Base-by-base conservation (phyloP, 2,888 invertebrate species). In the Trimorus sp. region DNA sequence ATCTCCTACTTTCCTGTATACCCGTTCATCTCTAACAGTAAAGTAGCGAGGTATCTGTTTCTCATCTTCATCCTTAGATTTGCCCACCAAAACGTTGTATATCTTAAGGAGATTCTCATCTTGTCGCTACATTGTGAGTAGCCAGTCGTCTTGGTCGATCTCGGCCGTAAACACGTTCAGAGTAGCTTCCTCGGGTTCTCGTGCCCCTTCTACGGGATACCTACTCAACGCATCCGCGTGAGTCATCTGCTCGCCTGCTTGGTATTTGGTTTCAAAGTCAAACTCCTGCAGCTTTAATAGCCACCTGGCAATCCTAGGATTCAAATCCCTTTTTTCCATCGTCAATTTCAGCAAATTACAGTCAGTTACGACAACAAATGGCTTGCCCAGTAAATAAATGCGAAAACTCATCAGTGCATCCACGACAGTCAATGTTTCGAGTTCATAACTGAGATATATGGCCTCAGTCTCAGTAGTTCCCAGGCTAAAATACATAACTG, bases 361-460 rank as follows among this genome's bases (percentile, higher is more conserved):
- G 7, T 74, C 68, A 0, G 73, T 79, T 1, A 79, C 56, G 1
- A 74, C 42, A 3, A 12, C 45, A n/a, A 79, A 73, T 1, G 7
- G 7, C 38, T 60, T 56, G 7, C 26, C 36, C 45, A 79, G 12
- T 8, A 91, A 56, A 74, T 91, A 91, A 0, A n/a, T n/a, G n/a
- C n/a, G n/a, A n/a, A n/a, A n/a, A n/a, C n/a, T n/a, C n/a, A n/a
- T n/a, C n/a, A n/a, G n/a, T n/a, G n/a, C n/a, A n/a, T n/a, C n/a
- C n/a, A n/a, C n/a, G n/a, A n/a, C n/a, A n/a, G n/a, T n/a, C n/a
- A n/a, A n/a, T n/a, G n/a, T n/a, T n/a, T n/a, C n/a, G n/a, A n/a
- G n/a, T n/a, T n/a, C n/a, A n/a, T n/a, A n/a, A n/a, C n/a, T n/a
- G n/a, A n/a, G n/a, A n/a, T n/a, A n/a, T n/a, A n/a, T n/a, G n/a